phyloP scores from a whole-genome alignment of 2,888 invertebrate genomes.

The Uropetala carovei region DNA sequence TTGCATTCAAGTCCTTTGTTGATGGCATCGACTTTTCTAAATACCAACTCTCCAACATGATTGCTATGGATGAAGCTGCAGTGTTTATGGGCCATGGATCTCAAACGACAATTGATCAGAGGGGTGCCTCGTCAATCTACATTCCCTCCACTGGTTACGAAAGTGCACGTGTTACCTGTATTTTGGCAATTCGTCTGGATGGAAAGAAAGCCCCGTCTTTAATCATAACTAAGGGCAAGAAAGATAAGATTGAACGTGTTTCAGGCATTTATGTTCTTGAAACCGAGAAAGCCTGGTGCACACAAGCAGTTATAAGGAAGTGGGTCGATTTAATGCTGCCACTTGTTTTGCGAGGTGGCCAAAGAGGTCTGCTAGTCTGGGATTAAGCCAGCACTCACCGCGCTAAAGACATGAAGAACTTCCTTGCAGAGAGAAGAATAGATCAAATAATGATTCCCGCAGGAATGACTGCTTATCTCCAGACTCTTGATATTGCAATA shows the following conservation, averaged over 20 bases:
- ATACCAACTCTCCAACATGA: slow-evolving; percentile 67
- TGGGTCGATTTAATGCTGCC: slow-evolving; percentile 66
- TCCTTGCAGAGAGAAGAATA: slow-evolving; percentile 66
- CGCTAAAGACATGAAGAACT: slow-evolving; percentile 58
- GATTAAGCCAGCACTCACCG: slow-evolving; percentile 66
- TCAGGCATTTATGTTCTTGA: slow-evolving; percentile 66
- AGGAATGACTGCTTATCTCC: slow-evolving; percentile 67
- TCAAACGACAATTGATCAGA: slow-evolving; percentile 67
- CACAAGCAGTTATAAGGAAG: slow-evolving; percentile 66
- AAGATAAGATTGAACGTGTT: slow-evolving; percentile 65
- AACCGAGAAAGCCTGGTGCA: slow-evolving; percentile 66
- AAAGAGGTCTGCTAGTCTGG: slow-evolving; percentile 66
- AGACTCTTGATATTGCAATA: slow-evolving; percentile 66
- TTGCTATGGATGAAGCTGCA: slow-evolving; percentile 67
- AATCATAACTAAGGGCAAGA: slow-evolving; percentile 65
- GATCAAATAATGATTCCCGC: slow-evolving; percentile 67
- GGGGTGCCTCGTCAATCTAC: slow-evolving; percentile 65
- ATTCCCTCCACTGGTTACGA: slow-evolving; percentile 66
- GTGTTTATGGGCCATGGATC: slow-evolving; percentile 67
- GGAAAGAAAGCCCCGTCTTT: slow-evolving; percentile 65
- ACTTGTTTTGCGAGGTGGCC: neutral
- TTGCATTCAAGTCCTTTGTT: slow-evolving; percentile 65
- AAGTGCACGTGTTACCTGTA: slow-evolving; percentile 66
- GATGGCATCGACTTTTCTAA: slow-evolving; percentile 68
- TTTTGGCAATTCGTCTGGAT: slow-evolving; percentile 67